Percentiles rank a stretch among this genome's conserved stretches.
Evolutionary conservation across 2,113 vertebrate genomes (phyloP).

Genomic region (Gallinago undulata): DNA sequence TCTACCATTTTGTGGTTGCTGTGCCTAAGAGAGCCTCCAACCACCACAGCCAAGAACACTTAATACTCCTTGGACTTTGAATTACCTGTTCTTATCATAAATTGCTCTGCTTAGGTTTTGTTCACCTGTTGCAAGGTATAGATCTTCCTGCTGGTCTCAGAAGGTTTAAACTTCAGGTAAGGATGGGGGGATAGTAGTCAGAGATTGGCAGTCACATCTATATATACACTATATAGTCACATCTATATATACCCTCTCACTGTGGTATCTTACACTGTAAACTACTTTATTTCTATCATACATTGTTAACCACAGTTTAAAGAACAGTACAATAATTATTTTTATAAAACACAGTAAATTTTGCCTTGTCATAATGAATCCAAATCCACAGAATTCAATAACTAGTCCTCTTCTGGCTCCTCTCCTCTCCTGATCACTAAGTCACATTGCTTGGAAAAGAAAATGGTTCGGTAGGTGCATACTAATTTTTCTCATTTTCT

Average conservation of each 20-base stretch:
- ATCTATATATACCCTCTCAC: neutral
- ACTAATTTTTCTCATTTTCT: neutral
- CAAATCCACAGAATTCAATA: neutral
- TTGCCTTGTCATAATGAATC: neutral
- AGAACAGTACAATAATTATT: neutral
- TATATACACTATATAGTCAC: neutral
- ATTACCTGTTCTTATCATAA: neutral
- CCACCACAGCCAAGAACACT: neutral
- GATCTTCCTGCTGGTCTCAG: neutral
- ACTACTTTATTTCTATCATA: neutral
- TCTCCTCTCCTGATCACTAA: neutral
- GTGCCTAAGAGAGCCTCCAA: neutral
- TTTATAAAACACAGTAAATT: neutral
- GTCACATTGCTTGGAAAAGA: neutral
- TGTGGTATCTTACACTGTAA: neutral
- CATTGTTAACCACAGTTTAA: neutral
- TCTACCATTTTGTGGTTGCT: neutral
- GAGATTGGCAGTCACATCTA: neutral
- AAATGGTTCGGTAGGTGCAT: rapidly evolving
- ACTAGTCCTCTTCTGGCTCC: neutral
- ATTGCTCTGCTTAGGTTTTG: neutral
- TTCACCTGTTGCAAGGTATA: neutral
- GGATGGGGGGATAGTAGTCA: neutral
- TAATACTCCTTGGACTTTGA: neutral
- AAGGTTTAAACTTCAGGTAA: neutral